A percentile compares a stretch with the other conserved stretches of the same genome.
Evolutionary conservation across 2,797 vertebrate genomes (phyloP).

Genomic region (Pogonophryne albipinna): DNA sequence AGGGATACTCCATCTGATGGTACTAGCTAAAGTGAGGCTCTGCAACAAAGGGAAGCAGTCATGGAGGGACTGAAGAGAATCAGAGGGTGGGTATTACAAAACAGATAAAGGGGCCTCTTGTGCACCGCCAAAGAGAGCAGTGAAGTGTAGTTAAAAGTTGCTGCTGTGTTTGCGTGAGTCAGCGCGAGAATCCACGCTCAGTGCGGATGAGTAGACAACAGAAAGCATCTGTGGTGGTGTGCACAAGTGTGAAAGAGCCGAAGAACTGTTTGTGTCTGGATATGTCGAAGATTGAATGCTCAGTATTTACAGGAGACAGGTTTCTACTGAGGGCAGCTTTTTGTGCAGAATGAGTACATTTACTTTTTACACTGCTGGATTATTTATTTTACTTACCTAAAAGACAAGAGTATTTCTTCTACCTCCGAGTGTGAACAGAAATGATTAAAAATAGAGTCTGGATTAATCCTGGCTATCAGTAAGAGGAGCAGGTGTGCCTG

Average conservation of each 20-base stretch:
- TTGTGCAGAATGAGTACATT: no score
- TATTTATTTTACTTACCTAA: no score
- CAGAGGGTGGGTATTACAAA: slow-evolving; percentile 66
- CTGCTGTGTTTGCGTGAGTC: slow-evolving; percentile 46
- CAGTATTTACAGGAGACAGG: slow-evolving; percentile 15
- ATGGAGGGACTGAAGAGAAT: slow-evolving; percentile 72
- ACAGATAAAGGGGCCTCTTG: slow-evolving; percentile 72
- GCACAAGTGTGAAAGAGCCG: slow-evolving; percentile 28
- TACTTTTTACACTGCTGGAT: no score
- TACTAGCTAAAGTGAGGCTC: slow-evolving; percentile 68
- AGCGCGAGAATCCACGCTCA: slow-evolving; percentile 17
- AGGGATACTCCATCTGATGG: slow-evolving; percentile 75
- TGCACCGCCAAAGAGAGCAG: slow-evolving; percentile 67
- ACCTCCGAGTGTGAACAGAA: background rate
- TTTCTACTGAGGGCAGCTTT: background rate
- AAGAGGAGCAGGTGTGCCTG: slow-evolving; percentile 40
- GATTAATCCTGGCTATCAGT: slow-evolving; percentile 9
- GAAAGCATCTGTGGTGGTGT: slow-evolving; percentile 48
- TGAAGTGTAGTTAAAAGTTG: slow-evolving; percentile 70
- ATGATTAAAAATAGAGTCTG: slow-evolving; percentile 12
- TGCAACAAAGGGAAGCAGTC: slow-evolving; percentile 70
- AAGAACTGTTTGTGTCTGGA: slow-evolving; percentile 32
- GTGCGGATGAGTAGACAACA: slow-evolving; percentile 50
- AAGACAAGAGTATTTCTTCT: no score
- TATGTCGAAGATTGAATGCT: slow-evolving; percentile 6